A percentile compares a stretch with the other conserved stretches of the same genome.
phyloP scores from a whole-genome alignment of 1,140 invertebrate species.

The Mylabris phalerata region DNA sequence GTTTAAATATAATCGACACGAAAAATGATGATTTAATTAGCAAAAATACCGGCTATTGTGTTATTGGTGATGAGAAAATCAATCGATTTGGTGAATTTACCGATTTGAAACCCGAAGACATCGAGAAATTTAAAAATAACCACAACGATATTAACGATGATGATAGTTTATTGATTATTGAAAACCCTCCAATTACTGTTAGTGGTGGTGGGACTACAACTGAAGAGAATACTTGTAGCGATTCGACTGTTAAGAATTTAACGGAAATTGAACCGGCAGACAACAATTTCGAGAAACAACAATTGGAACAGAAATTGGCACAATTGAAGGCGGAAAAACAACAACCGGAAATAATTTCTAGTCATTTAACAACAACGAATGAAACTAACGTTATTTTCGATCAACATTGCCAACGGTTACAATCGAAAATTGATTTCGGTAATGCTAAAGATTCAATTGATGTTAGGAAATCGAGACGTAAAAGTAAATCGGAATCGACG shows the following conservation, averaged over 20 bases:
- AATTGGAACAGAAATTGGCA: constrained; percentile 33
- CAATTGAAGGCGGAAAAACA: constrained; percentile 32
- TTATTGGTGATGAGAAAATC: constrained; percentile 23
- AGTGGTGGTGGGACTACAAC: constrained; percentile 49
- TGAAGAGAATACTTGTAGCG: constrained; percentile 45
- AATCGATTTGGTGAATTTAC: constrained; percentile 28
- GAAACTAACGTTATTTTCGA: constrained; percentile 49
- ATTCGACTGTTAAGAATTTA: constrained; percentile 41
- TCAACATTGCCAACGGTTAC: constrained; percentile 60
- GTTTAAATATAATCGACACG: constrained; percentile 40
- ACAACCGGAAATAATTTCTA: constrained; percentile 14
- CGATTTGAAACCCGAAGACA: constrained; percentile 29
- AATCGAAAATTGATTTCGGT: constrained; percentile 64
- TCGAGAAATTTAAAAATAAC: constrained; percentile 27
- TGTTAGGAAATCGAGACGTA: constrained; percentile 56
- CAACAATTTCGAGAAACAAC: constrained; percentile 27
- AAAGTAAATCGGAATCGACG: constrained; percentile 38
- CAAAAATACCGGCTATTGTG: constrained; percentile 34
- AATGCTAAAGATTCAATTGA: constrained; percentile 65
- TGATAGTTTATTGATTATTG: constrained; percentile 50
- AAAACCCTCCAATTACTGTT: constrained; percentile 15
- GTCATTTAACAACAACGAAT: constrained; percentile 5
- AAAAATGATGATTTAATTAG: constrained; percentile 27
- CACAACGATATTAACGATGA: constrained; percentile 47
- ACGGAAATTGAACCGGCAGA: constrained; percentile 28